Base-by-base conservation (phyloP, 2,113 vertebrate genomes). In the Toxotes chatareus region DNA sequence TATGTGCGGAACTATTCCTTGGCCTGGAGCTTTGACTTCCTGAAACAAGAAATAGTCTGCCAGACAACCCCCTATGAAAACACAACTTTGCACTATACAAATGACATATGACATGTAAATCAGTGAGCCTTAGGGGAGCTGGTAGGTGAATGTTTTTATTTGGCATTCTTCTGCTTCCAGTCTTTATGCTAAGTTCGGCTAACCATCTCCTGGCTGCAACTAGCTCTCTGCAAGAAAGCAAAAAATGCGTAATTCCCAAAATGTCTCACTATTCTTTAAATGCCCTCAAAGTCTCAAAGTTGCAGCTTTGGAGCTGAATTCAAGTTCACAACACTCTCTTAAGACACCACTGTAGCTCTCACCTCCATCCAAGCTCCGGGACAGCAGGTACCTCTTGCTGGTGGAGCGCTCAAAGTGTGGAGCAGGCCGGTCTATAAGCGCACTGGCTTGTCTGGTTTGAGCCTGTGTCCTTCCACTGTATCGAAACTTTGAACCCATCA, bases 401-500 rank as follows among this genome's bases (percentile, higher is more conserved):
- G 97, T 96, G 53, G 98, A 98, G 21, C 98, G 97, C 69, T 98
- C 97, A 12, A 99, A 98, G 92, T 97, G 97, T n/a, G 98, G 98
- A 2, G 98, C 98, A 0, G 98, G 98, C 1, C 98, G 89, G 90
- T 99, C 98, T 0, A 99, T 99, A 40, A 99, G 96, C n/a, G 98
- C 96, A 0, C 98, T 99, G 89, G 98, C 98, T 91, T 99, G 97
- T 47, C 97, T 95, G 0, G 97, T 99, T 93, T 99, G 98, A 2
- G 98, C 97, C 93, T 99, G 98, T 0, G 98, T 99, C 77, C 98
- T 96, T 42, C 98, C 98, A 0, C 98, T 99, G 93, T 99, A 99
- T 73, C 98, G 96, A 79, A 99, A 99, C 95, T 99, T 99, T 83
- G 98, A 99, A 80, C 98, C 98, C 98, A 99, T 99, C 81, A 99